phyloP scores from a whole-genome alignment of 1,140 invertebrate species.

The Ceratoteleas bidentatus region DNA sequence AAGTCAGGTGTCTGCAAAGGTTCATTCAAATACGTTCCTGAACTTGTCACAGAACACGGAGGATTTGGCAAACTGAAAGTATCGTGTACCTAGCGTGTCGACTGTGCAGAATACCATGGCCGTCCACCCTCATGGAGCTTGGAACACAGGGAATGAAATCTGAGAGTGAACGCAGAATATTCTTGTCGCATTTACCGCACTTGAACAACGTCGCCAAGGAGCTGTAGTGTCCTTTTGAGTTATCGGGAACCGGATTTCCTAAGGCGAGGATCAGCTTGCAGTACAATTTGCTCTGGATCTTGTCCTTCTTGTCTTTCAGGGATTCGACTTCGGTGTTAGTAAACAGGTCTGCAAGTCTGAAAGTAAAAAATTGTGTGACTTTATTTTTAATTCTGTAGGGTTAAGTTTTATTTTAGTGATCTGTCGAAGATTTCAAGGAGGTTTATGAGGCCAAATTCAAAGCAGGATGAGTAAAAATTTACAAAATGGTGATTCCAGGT shows the following conservation, averaged over 20 bases:
- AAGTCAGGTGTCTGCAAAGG: slow-evolving; percentile 85
- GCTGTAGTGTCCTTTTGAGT: slow-evolving; percentile 88
- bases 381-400: too few species aligned
- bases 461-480: too few species aligned
- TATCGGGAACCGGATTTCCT: slow-evolving; percentile 86
- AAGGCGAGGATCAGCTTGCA: slow-evolving; percentile 90
- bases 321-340: slow-evolving; percentile 89
- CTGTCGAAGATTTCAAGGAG: too few species aligned
- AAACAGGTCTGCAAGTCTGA: slow-evolving; percentile 89
- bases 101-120: slow-evolving; percentile 85
- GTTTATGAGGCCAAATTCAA: too few species aligned
- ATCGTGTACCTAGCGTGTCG: slow-evolving; percentile 83
- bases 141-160: slow-evolving; percentile 86
- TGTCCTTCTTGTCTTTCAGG: slow-evolving; percentile 90
- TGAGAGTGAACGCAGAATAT: slow-evolving; percentile 84
- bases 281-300: slow-evolving; percentile 91
- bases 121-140: slow-evolving; percentile 86
- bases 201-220: slow-evolving; percentile 88
- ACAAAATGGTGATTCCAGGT: too few species aligned
- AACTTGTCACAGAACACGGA: slow-evolving; percentile 31
- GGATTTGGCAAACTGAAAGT: too few species aligned
- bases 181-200: slow-evolving; percentile 85
- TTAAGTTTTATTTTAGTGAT: too few species aligned
- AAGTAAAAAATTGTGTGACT: slow-evolving; percentile 30
- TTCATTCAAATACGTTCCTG: slow-evolving; percentile 44